These are phyloP conservation scores for Elegia similella DNA, from an alignment of 2,888 invertebrate genomes.

Conservation along the genomic window DNA sequence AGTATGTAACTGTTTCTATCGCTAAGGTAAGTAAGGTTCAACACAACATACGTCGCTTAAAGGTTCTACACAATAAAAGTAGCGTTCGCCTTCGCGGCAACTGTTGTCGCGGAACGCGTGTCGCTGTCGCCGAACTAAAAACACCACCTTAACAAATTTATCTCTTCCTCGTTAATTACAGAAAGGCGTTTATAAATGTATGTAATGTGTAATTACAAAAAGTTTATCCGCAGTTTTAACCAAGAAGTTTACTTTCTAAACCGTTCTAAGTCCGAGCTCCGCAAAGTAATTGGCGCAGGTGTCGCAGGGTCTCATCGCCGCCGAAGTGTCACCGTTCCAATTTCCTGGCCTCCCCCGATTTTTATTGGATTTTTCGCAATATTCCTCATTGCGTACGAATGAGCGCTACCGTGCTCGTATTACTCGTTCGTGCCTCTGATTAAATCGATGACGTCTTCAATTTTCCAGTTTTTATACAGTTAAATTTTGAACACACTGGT, in stretches of 20 bases:
- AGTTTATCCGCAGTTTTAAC: conserved; percentile 7
- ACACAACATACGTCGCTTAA: too few species aligned
- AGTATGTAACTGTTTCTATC: too few species aligned
- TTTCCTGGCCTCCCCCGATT: conserved; percentile 52
- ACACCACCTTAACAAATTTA: too few species aligned
- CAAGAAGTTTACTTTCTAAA: conserved; percentile 23
- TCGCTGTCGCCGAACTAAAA: too few species aligned
- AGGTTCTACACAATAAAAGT: too few species aligned
- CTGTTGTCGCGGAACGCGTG: too few species aligned
- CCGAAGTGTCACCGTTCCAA: conserved; percentile 63
- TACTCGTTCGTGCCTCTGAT: conserved; percentile 35
- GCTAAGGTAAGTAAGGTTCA: too few species aligned
- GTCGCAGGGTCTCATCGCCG: conserved; percentile 37
- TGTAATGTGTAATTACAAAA: too few species aligned
- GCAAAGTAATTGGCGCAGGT: conserved; percentile 59
- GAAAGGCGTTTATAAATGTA: too few species aligned
- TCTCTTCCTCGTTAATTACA: too few species aligned
- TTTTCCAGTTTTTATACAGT: conserved; percentile 26
- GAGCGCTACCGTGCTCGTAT: conserved; percentile 46
- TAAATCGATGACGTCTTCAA: conserved; percentile 38
- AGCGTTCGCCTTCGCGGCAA: too few species aligned
- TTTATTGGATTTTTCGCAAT: conserved; percentile 71
- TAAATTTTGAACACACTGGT: too few species aligned
- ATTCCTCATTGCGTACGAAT: conserved; percentile 60
- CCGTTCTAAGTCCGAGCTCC: conserved; percentile 24